Evolutionary conservation across 2,888 invertebrate species (phyloP).

Genomic region (Troides aeacus): DNA sequence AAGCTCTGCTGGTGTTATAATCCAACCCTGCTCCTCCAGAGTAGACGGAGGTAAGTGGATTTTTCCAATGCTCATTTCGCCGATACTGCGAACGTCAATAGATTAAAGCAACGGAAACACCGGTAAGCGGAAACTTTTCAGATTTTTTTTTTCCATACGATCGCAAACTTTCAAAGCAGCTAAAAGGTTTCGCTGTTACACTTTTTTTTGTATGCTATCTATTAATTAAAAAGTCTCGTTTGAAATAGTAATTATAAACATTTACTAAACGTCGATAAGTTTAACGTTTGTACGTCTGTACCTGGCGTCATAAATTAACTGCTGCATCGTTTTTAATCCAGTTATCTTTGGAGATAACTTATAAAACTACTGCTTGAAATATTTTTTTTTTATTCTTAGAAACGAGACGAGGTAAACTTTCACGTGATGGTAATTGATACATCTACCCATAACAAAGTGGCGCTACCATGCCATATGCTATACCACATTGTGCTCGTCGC

Average conservation of each 20-base stretch:
- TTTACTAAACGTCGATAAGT: not conserved
- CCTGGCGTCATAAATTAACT: too few species aligned
- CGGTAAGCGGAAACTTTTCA: slow-evolving; percentile 19
- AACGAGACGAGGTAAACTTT: too few species aligned
- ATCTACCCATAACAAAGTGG: too few species aligned
- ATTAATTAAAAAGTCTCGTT: slow-evolving; percentile 8
- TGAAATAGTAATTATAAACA: not conserved
- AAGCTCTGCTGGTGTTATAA: slow-evolving; percentile 1
- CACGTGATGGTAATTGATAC: too few species aligned
- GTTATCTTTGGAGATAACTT: too few species aligned
- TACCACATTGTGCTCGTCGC: too few species aligned
- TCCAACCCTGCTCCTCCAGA: slow-evolving; percentile 8
- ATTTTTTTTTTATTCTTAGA: too few species aligned
- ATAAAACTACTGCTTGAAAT: too few species aligned
- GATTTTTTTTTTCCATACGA: slow-evolving; percentile 18
- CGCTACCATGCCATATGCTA: too few species aligned
- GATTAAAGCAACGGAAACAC: slow-evolving; percentile 28
- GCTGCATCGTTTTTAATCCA: too few species aligned
- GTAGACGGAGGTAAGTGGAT: slow-evolving; percentile 23
- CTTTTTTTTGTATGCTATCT: slow-evolving; percentile 6
- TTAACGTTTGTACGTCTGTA: not conserved
- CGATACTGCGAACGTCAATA: slow-evolving; percentile 23
- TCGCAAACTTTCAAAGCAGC: slow-evolving; percentile 6
- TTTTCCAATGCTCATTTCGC: slow-evolving; percentile 20
- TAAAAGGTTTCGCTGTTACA: slow-evolving; percentile 11